Evolutionary conservation across 2,888 invertebrate genomes (phyloP), one percentile per base, ranked within the genome.

Genomic region (Megaustenia siamemsis): DNA sequence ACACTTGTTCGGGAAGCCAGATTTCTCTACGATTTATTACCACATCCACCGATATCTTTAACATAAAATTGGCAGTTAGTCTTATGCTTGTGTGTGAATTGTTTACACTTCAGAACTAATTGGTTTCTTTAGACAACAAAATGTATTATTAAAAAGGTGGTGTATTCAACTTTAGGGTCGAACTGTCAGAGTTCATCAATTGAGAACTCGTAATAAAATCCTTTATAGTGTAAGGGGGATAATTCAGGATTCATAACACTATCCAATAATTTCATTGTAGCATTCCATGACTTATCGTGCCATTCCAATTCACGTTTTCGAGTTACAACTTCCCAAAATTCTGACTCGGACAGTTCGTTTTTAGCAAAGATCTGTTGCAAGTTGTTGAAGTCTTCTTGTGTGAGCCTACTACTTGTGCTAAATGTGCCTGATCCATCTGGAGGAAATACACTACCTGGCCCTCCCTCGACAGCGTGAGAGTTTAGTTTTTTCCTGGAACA

Each of bases 311-410:
- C 78, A 43, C 43, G 68, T 49, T 38, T 68, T 15, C 78, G 56
- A 12, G 81, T 73, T 18, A 86, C 43, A 4, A 86, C 56, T 71
- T 86, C 82, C 24, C 84, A 73, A 28, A 86, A 90, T 77, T 91
- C 91, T n/a, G 89, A 88, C 63, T 89, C 89, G 10, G 87, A 89
- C 81, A 90, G 87, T 87, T 92, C 92, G 68, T 90, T 91, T 76
- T 89, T 88, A 15, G 90, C 90, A 84, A 88, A 90, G 8, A 86
- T 75, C 8, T 86, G 85, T 8, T 86, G 69, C 28, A 88, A 49
- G n/a, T 35, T 66, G 18, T 71, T 79, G 15, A 82, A 53, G 53
- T 86, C 87, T 0, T 80, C 53, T n/a, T 79, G 60, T 49, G 76
- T 80, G 2, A 80, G 56, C 21, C 45, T 24, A 35, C n/a, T 43